Conservation (phyloP, 2,888 invertebrate species). For the Brenthis hecate region DNA sequence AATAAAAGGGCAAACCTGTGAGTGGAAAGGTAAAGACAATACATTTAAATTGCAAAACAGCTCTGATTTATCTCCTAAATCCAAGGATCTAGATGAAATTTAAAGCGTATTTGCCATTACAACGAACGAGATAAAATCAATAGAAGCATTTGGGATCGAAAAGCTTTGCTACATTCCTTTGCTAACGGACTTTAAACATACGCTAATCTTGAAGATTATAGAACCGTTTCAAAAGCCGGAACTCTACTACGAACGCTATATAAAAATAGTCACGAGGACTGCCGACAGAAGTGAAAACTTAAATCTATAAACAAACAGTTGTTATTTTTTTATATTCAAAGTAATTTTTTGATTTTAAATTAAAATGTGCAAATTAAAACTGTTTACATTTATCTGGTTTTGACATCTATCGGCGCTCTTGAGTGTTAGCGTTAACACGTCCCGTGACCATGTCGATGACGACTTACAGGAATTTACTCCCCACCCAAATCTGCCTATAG, state of each 20-base stretch:
- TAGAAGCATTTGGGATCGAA: slow-evolving; percentile 17
- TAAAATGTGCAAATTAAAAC: no score
- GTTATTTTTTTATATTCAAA: no score
- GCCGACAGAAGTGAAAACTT: no score
- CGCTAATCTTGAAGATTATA: neutral
- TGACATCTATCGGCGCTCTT: no score
- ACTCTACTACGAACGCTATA: neutral
- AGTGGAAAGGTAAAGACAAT: slow-evolving; percentile 22
- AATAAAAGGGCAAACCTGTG: neutral
- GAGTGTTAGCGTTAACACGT: no score
- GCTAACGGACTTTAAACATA: slow-evolving; percentile 2
- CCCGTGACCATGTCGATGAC: no score
- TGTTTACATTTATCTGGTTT: no score
- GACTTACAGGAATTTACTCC: no score
- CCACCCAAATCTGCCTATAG: no score
- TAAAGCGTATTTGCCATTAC: slow-evolving; percentile 33
- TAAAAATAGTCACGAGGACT: neutral
- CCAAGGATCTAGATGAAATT: slow-evolving; percentile 32
- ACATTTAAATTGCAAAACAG: slow-evolving; percentile 38
- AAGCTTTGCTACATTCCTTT: slow-evolving; percentile 10
- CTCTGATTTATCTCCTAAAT: slow-evolving; percentile 35
- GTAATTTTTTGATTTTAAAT: no score
- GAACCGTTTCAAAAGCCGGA: neutral
- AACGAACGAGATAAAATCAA: slow-evolving; percentile 32
- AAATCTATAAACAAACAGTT: no score